These are phyloP conservation scores for Oligia fasciuncula DNA, from an alignment of 2,888 invertebrate genomes.

Conservation along the genomic window DNA sequence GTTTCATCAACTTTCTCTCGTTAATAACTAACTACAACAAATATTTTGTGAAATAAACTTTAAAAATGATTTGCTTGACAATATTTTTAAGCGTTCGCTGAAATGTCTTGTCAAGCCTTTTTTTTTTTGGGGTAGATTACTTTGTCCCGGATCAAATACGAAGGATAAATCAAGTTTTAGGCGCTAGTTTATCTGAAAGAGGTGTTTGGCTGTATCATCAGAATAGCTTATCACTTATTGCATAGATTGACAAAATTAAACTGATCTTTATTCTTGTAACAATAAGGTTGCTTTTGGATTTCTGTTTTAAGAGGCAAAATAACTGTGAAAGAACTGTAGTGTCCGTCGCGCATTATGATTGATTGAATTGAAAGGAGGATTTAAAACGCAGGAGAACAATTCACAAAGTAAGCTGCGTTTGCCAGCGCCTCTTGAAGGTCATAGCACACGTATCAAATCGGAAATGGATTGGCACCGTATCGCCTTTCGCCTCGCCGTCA, in stretches of 20 bases:
- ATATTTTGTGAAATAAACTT: constrained; percentile 13
- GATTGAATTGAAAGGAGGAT: background rate
- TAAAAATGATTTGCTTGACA: background rate
- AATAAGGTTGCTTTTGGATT: background rate
- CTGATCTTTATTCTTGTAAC: background rate
- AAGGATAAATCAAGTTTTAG: background rate
- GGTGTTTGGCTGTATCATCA: too few species aligned
- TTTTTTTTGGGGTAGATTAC: background rate
- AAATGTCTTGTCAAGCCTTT: background rate
- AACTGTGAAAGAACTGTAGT: background rate
- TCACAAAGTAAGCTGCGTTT: background rate
- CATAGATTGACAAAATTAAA: background rate
- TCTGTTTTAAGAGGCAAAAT: background rate
- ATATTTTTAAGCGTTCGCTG: background rate
- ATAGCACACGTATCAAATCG: too few species aligned
- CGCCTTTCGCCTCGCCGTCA: too few species aligned
- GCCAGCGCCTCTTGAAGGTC: too few species aligned
- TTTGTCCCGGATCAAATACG: background rate
- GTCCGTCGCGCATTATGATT: background rate
- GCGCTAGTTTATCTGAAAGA: background rate
- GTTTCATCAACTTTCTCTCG: background rate
- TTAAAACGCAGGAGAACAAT: background rate
- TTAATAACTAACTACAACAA: background rate
- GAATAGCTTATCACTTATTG: background rate
- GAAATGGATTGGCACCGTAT: too few species aligned